Conservation (phyloP, 2,113 vertebrate species). For the Argyrosomus japonicus region DNA sequence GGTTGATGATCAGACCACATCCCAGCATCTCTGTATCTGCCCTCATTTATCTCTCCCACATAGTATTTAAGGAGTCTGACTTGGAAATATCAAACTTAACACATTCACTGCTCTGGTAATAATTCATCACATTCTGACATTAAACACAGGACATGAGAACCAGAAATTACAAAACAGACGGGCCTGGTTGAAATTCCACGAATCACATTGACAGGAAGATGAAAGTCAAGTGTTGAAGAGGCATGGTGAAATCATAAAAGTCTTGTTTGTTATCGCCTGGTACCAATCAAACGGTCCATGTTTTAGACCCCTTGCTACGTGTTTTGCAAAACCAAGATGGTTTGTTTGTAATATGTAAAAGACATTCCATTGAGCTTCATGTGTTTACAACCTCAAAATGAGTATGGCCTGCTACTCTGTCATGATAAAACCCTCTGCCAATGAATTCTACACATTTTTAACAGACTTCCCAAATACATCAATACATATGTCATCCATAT, state of each 20-base stretch:
- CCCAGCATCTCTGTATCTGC: constrained; percentile 17
- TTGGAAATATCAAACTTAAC: background rate
- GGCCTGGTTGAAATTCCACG: constrained; percentile 8
- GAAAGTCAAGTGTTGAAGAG: constrained; percentile 24
- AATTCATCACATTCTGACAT: background rate
- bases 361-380: constrained; percentile 34
- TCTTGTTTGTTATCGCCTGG: constrained; percentile 45
- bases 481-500: constrained; percentile 12
- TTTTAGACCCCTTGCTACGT: background rate
- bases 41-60: background rate
- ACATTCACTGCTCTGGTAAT: background rate
- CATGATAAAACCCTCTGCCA: constrained; percentile 43
- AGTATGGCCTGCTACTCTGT: constrained; percentile 36
- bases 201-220: constrained; percentile 37
- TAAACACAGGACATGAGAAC: constrained; percentile 7
- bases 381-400: constrained; percentile 55
- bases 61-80: background rate
- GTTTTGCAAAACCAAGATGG: constrained; percentile 30
- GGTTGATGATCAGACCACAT: constrained; percentile 26
- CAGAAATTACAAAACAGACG: constrained; percentile 13
- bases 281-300: constrained; percentile 47
- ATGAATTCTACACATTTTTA: constrained; percentile 24
- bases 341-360: constrained; percentile 49
- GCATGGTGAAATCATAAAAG: background rate
- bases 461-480: constrained; percentile 26